Base-by-base conservation (phyloP, 2,797 vertebrate genomes). In the Dicrostonyx torquatus region DNA sequence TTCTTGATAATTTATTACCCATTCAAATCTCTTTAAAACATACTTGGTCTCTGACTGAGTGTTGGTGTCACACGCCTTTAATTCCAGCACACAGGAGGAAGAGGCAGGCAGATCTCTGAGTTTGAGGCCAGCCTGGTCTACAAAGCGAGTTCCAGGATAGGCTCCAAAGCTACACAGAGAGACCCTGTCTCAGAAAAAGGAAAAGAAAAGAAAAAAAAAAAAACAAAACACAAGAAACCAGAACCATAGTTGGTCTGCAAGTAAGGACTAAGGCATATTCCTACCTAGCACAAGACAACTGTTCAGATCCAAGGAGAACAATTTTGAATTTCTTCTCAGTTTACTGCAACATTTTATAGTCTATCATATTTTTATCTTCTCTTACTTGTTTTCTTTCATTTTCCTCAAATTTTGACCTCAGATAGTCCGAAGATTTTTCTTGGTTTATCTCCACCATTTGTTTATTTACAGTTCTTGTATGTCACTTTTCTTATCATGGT, bases 371-470 rank as follows among this genome's bases (percentile, higher is more conserved):
- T 62, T 70, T 7, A 55, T 26, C 8, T 43, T 68, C 43, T 83
- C n/a, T 91, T 66, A 40, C 12, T 73, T 50, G 15, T 82, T 95
- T 73, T 6, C 60, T 31, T 90, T 80, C 14, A 45, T 50, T 78
- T 93, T 87, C 15, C 40, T 48, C 29, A 76, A 26, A 66, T 83
- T 45, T 70, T 53, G 43, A 48, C 43, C 78, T 88, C 17, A 75
- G 72, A 37, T 64, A 26, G 60, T 90, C 75, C 62, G 45, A 95
- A 85, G 11, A 45, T 72, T 87, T 40, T 22, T 93, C 55, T 86
- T 91, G 37, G 40, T 94, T 83, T 62, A 24, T 73, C 78, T 88
- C 31, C 37, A 86, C 20, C 82, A 37, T 73, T 93, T 94, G 50
- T 89, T 62, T 70, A 37, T 62, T 45, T 58, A 76, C 34, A 40